Percentiles rank a stretch among this genome's conserved stretches.
Conservation (phyloP, 2,888 invertebrate species). For the Limenitis arthemis region DNA sequence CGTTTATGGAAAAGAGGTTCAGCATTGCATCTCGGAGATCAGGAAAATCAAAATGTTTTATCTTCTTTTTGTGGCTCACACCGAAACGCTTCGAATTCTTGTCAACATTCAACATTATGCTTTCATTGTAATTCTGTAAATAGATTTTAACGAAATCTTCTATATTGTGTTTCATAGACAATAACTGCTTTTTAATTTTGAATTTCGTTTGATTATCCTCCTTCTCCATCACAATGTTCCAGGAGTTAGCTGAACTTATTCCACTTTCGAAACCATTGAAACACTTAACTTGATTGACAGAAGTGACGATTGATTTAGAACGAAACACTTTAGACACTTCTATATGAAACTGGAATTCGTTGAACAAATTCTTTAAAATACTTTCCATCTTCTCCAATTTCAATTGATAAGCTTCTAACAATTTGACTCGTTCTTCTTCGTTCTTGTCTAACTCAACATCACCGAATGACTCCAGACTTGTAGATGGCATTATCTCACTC, state of each 20-base stretch:
- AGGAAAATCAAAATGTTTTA: slow-evolving; percentile 54
- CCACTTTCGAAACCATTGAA: slow-evolving; percentile 31
- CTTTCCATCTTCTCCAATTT: slow-evolving; percentile 50
- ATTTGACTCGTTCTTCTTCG: slow-evolving; percentile 45
- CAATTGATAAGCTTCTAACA: slow-evolving; percentile 47
- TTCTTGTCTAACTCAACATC: slow-evolving; percentile 54
- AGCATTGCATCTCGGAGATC: slow-evolving; percentile 54
- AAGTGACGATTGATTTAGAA: slow-evolving; percentile 37
- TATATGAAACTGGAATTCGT: slow-evolving; percentile 58
- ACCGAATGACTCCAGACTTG: slow-evolving; percentile 51
- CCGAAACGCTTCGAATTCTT: slow-evolving; percentile 33
- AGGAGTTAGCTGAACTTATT: slow-evolving; percentile 41
- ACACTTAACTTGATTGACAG: slow-evolving; percentile 33
- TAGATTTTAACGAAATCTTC: slow-evolving; percentile 42
- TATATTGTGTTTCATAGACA: slow-evolving; percentile 44
- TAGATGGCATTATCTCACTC: slow-evolving; percentile 35
- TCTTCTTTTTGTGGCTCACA: slow-evolving; percentile 46
- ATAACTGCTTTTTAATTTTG: slow-evolving; percentile 45
- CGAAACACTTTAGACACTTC: slow-evolving; percentile 58
- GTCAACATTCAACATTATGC: slow-evolving; percentile 23
- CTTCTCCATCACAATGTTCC: slow-evolving; percentile 54
- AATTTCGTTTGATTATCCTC: slow-evolving; percentile 43
- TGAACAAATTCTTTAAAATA: slow-evolving; percentile 44
- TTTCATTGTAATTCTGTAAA: slow-evolving; percentile 31
- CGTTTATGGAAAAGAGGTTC: slow-evolving; percentile 40